phyloP scores from a whole-genome alignment of 2,888 invertebrate species.

The Leucophenga montana region DNA sequence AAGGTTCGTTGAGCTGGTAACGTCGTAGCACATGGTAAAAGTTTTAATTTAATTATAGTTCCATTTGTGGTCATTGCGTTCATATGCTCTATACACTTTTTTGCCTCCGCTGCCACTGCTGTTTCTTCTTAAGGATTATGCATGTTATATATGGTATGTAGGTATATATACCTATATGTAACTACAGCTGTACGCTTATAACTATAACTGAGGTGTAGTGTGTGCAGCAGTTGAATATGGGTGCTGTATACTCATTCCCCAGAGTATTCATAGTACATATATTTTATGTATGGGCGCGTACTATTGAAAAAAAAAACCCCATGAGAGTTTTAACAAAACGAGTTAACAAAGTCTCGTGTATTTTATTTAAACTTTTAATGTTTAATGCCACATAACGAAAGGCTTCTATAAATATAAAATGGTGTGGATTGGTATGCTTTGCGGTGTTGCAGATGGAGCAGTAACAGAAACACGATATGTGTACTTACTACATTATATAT shows the following conservation, averaged over 20 bases:
- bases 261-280: background rate
- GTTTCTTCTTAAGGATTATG: conserved; percentile 27
- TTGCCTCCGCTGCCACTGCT: conserved; percentile 12
- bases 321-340: conserved; percentile 21
- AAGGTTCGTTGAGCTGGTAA: background rate
- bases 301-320: conserved; percentile 7
- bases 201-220: conserved; percentile 45
- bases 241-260: background rate
- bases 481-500: no score
- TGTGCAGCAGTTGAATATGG: conserved; percentile 40
- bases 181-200: conserved; percentile 30
- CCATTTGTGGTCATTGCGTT: conserved; percentile 52
- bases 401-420: no score
- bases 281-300: background rate
- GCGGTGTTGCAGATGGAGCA: no score
- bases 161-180: background rate
- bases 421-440: no score
- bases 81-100: conserved; percentile 33
- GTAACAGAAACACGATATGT: no score
- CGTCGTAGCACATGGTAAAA: conserved; percentile 43
- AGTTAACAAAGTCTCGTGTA: conserved; percentile 27
- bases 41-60: conserved; percentile 64
- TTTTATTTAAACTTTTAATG: conserved; percentile 47
- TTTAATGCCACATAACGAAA: conserved; percentile 39
- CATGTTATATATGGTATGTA: conserved; percentile 5